Base-by-base conservation (phyloP, 2,797 vertebrate species). In the Chiloscyllium punctatum region DNA sequence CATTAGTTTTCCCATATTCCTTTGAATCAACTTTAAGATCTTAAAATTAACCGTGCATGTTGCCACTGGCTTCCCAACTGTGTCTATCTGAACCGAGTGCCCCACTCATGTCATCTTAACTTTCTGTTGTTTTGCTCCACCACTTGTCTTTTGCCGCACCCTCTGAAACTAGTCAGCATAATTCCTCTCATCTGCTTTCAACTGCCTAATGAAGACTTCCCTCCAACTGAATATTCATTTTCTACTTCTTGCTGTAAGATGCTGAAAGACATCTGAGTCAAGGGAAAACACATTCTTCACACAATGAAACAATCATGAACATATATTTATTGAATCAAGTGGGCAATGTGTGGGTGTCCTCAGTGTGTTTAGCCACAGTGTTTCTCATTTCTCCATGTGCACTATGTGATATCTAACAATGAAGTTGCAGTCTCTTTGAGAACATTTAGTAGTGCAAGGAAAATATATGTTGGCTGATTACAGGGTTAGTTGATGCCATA, bases 311-410 rank as follows among this genome's bases (percentile, higher is more conserved):
- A 84, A 84, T 84, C 37, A 48, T 23, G 82, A 62, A 57, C 30
- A 90, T 90, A 90, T 30, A 90, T 62, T 53, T 90, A 90, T 62
- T 62, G 87, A 90, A 66, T 90, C 53, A 90, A 62, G 4, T 90
- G 87, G 33, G 33, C 15, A 53, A 90, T 90, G 87, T 62, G 30
- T 18, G 7, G 87, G 62, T 62, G 13, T n/a, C 62, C 30, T 90
- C 15, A 57, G 53, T 62, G 16, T 66, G 30, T 33, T 62, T 66
- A 62, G 87, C 53, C 5, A 62, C 15, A 33, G 30, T 90, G 30
- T 1, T 90, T 90, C 53, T 90, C 53, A 66, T 62, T 90, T 62
- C 30, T 90, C 30, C 30, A n/a, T 5, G 57, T n/a, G 87, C 87
- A 90, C 2, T 90, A 57, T 13, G 30, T 90, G 30, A 62, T 33